These are phyloP conservation scores for Archaeoteleia sp. DNA, from an alignment of 2,888 invertebrate species.

Conservation along the genomic window DNA sequence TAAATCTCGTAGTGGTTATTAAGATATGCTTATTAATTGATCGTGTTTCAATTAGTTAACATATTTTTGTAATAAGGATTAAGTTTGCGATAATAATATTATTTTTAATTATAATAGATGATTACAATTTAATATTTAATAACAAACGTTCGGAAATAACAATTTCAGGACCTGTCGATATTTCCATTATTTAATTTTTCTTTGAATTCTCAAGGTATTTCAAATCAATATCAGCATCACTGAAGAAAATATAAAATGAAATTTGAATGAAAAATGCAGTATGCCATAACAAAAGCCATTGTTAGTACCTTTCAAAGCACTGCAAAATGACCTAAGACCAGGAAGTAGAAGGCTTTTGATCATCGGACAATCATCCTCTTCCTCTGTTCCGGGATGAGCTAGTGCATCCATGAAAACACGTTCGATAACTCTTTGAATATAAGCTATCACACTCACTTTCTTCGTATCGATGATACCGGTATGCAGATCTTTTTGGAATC, in stretches of 20 bases:
- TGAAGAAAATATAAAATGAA: neutral
- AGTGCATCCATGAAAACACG: conserved; percentile 93
- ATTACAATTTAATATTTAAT: too few species aligned
- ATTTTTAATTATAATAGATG: too few species aligned
- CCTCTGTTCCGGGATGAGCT: conserved; percentile 86
- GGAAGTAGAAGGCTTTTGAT: conserved; percentile 90
- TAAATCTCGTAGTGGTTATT: too few species aligned
- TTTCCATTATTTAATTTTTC: too few species aligned
- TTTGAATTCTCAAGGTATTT: too few species aligned
- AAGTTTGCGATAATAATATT: too few species aligned
- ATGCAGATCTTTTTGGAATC: conserved; percentile 88
- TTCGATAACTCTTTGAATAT: conserved; percentile 91
- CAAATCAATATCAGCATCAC: too few species aligned
- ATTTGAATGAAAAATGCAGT: neutral
- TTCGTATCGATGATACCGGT: conserved; percentile 88
- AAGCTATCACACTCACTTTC: conserved; percentile 87
- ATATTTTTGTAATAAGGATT: too few species aligned
- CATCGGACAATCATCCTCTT: conserved; percentile 89
- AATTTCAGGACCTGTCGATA: too few species aligned
- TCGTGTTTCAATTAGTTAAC: too few species aligned
- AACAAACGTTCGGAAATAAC: too few species aligned
- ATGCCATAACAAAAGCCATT: neutral
- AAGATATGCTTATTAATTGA: too few species aligned
- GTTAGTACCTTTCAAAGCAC: conserved; percentile 85
- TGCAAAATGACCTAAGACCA: conserved; percentile 89